Conservation (phyloP, 2,888 invertebrate genomes). For the Carabus problematicus region DNA sequence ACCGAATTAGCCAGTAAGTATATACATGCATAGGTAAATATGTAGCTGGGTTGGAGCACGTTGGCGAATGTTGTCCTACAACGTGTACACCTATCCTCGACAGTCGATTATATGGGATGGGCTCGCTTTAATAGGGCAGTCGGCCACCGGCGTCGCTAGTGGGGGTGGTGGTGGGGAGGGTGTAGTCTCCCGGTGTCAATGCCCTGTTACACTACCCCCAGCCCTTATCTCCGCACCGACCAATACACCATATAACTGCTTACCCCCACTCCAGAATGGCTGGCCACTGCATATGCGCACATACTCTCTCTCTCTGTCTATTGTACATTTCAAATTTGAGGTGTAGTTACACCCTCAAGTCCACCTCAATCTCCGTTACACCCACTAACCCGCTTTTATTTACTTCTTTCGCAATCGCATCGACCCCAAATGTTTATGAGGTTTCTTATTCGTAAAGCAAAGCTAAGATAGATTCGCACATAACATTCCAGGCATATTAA, state of each 20-base stretch:
- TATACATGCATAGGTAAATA: not conserved
- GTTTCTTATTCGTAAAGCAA: no score
- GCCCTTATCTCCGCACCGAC: slow-evolving; percentile 9
- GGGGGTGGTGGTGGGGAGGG: slow-evolving; percentile 45
- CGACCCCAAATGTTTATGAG: no score
- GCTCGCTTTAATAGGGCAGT: slow-evolving; percentile 55
- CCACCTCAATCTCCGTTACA: slow-evolving; percentile 23
- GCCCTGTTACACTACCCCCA: slow-evolving; percentile 12
- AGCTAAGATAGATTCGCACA: no score
- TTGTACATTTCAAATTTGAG: slow-evolving; percentile 30
- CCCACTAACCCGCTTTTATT: slow-evolving; percentile 20
- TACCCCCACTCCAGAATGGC: slow-evolving; percentile 7
- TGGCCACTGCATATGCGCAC: slow-evolving; percentile 29
- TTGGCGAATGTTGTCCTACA: not conserved
- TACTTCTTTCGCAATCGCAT: not conserved
- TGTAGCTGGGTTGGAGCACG: not conserved
- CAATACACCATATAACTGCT: not conserved
- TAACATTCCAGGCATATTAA: no score
- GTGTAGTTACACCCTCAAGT: slow-evolving; percentile 19
- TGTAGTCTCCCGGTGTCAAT: slow-evolving; percentile 46
- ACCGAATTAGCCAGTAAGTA: not conserved
- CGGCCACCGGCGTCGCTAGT: slow-evolving; percentile 51
- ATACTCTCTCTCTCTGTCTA: slow-evolving; percentile 3
- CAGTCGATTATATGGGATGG: slow-evolving; percentile 46
- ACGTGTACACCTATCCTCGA: not conserved